Evolutionary conservation across 2,797 vertebrate genomes (phyloP), one percentile per base, ranked within the genome.

Genomic region (Lagorchestes hirsutus): DNA sequence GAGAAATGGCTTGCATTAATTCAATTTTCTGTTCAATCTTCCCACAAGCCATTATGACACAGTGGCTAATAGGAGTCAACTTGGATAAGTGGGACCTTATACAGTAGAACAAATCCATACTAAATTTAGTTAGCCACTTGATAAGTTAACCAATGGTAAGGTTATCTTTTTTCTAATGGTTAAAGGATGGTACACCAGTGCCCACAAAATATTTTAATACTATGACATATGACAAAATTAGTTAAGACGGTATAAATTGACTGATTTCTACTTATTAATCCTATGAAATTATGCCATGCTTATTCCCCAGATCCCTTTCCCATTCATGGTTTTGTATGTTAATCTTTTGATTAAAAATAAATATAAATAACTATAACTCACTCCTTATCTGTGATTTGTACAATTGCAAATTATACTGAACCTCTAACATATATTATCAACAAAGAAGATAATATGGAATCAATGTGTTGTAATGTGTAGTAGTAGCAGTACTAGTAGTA

Each of bases 1-100:
- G 99, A 99, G 98, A 99, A 99, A 99, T 99, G 99, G 98, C 98
- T 98, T 98, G 98, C 98, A 99, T 99, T 99, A 99, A 99, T 99
- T 99, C 99, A 98, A 99, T 99, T 99, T 99, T 99, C 99, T 99
- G 98, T 99, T 99, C 99, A 98, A 98, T 98, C 98, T 99, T 99
- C 99, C 98, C 98, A 98, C 97, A 98, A 98, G 98, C 98, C 98
- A 99, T 98, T 99, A 98, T 94, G 96, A 91, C 96, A 92, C 56
- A 96, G 62, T 97, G 96, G 95, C 92, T 98, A 98, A 98, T 96
- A 67, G 94, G 96, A 98, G 97, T 98, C 97, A 98, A 95, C 97
- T 97, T 97, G 93, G 91, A 0, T 56, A 98, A 98, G 94, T 96
- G 82, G 92, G 94, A 97, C 95, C 90, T 95, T 87, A 95, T 46